phyloP scores from a whole-genome alignment of 2,113 vertebrate genomes.

The Paedocypris sp. region DNA sequence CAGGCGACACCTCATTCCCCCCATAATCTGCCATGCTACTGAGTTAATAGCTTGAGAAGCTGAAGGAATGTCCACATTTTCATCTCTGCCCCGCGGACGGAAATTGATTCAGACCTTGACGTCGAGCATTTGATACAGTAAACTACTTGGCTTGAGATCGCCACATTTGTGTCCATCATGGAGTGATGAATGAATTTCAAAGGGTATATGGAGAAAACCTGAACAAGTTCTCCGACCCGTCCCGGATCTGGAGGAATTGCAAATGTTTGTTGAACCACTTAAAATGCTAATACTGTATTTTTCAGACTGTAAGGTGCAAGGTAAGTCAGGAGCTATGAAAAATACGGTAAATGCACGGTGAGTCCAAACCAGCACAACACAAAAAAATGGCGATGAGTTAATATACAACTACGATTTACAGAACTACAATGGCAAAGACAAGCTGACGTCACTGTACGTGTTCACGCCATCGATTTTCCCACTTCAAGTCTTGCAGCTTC shows the following conservation, averaged over 20 bases:
- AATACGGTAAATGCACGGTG: too few relatives aligned
- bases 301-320: too few relatives aligned
- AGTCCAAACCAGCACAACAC: too few relatives aligned
- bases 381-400: too few relatives aligned
- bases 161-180: slow-evolving; percentile 5
- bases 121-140: neutral
- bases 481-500: too few relatives aligned
- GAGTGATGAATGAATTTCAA: neutral
- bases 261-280: too few relatives aligned
- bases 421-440: too few relatives aligned
- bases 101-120: slow-evolving; percentile 29
- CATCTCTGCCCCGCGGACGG: neutral
- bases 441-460: too few relatives aligned
- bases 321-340: too few relatives aligned
- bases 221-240: neutral
- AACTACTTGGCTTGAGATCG: neutral
- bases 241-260: neutral
- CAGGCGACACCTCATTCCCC: neutral
- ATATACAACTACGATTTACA: too few relatives aligned
- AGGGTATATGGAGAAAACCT: neutral
- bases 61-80: neutral
- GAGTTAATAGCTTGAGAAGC: neutral
- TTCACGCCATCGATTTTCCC: too few relatives aligned
- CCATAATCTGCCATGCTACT: neutral
- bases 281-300: too few relatives aligned